phyloP scores from a whole-genome alignment of 2,113 vertebrate genomes.

The Dascyllus trimaculatus region DNA sequence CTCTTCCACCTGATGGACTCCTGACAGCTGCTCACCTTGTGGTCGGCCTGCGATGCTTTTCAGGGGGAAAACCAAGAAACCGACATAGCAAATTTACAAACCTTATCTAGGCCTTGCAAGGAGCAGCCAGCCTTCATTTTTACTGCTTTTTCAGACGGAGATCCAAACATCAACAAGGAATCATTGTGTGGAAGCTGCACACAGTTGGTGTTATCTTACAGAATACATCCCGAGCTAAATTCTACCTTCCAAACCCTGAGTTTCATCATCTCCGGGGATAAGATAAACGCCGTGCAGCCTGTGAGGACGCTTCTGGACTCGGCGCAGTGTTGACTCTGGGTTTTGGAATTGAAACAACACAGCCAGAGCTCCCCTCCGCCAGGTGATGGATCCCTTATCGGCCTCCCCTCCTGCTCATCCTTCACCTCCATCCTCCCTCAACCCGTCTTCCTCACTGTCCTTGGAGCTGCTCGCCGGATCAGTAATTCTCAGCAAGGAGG shows the following conservation, averaged over 20 bases:
- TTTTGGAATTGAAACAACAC: neutral
- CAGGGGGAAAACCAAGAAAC: too few species aligned
- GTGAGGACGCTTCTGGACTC: neutral
- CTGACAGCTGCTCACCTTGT: constrained; percentile 2
- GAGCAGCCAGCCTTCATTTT: too few species aligned
- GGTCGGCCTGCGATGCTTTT: too few species aligned
- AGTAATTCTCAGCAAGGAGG: constrained; percentile 19
- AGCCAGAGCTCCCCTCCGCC: neutral
- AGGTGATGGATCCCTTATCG: neutral
- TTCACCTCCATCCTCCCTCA: neutral
- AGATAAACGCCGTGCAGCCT: neutral
- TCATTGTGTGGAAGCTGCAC: too few species aligned
- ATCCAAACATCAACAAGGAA: neutral
- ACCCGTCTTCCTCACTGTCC: neutral
- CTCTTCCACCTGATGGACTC: too few species aligned
- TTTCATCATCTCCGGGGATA: too few species aligned
- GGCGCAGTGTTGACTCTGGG: constrained; percentile 5
- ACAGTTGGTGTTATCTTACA: too few species aligned
- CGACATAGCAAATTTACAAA: neutral
- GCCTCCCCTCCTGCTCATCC: neutral
- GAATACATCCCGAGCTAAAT: too few species aligned
- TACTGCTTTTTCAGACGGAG: neutral
- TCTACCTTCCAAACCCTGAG: too few species aligned
- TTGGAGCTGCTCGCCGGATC: constrained; percentile 5
- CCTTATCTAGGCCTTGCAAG: too few species aligned